phyloP scores from a whole-genome alignment of 2,797 vertebrate species.

The Pantherophis alleghaniensis region DNA sequence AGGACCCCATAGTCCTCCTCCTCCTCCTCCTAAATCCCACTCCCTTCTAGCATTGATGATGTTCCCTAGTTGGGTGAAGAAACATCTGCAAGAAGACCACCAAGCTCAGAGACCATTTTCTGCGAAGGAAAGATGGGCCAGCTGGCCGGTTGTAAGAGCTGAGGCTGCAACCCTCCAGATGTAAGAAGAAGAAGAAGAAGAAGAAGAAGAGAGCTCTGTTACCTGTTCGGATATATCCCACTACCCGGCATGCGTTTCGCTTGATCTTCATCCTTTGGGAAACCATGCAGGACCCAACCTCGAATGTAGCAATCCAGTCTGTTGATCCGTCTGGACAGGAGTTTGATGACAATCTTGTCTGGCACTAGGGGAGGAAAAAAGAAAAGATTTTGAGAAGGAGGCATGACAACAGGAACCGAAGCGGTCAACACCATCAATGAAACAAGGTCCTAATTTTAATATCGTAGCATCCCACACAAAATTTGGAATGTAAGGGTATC shows the following conservation, averaged over 20 bases:
- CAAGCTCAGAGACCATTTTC: background rate
- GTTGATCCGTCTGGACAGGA: constrained; percentile 75
- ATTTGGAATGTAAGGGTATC: background rate
- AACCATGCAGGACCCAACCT: constrained; percentile 88
- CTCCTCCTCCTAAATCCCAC: background rate
- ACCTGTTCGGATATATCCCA: constrained; percentile 84
- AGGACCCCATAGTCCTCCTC: background rate
- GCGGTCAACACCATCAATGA: background rate
- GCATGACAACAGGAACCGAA: too few species aligned
- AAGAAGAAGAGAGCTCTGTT: background rate
- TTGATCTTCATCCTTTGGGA: constrained; percentile 80
- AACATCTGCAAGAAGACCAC: too few species aligned
- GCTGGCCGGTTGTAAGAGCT: background rate
- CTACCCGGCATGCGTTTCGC: constrained; percentile 69
- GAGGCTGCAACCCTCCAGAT: background rate
- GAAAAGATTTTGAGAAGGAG: background rate
- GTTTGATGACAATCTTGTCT: constrained; percentile 76
- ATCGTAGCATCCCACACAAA: background rate
- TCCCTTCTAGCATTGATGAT: constrained; percentile 10
- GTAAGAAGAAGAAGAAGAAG: too few species aligned
- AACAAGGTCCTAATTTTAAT: background rate
- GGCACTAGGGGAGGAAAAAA: constrained; percentile 74
- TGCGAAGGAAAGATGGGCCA: background rate
- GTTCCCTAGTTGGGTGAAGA: constrained; percentile 33
- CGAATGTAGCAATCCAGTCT: constrained; percentile 74